Conservation (phyloP, 2,888 invertebrate genomes). For the Pachydiplax longipennis region DNA sequence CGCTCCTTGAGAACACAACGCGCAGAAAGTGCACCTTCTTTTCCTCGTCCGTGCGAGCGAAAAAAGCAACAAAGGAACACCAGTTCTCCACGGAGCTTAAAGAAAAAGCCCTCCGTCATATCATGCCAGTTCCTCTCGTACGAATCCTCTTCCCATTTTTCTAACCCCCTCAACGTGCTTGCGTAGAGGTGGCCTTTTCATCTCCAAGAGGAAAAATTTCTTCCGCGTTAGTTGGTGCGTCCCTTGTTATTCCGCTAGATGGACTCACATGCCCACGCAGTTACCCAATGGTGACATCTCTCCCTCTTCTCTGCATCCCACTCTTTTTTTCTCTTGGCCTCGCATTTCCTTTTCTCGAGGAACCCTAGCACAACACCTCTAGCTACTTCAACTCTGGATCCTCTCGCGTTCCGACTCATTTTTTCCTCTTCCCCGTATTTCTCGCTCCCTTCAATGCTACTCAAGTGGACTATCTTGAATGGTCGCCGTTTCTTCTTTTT, state of each 20-base stretch:
- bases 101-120: background rate
- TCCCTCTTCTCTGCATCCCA: background rate
- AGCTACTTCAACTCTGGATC: background rate
- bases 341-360: background rate
- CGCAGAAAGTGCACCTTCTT: too few relatives aligned
- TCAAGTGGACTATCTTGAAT: background rate
- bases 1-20: too few relatives aligned
- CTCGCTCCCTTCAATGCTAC: background rate
- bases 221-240: background rate
- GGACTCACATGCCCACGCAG: background rate
- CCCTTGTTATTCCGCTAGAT: slow-evolving; percentile 1
- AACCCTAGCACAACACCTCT: background rate
- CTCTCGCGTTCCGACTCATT: background rate
- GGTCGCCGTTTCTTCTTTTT: background rate
- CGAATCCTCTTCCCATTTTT: background rate
- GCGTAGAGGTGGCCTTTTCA: background rate
- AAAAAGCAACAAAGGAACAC: background rate
- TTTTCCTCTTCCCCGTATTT: background rate
- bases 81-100: background rate
- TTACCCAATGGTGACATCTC: background rate
- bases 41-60: background rate
- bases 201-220: background rate
- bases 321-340: background rate
- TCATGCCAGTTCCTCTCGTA: background rate
- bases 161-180: background rate